Evolutionary conservation across 2,888 invertebrate genomes (phyloP), one percentile per base, ranked within the genome.

Genomic region (Proisotoma minuta): DNA sequence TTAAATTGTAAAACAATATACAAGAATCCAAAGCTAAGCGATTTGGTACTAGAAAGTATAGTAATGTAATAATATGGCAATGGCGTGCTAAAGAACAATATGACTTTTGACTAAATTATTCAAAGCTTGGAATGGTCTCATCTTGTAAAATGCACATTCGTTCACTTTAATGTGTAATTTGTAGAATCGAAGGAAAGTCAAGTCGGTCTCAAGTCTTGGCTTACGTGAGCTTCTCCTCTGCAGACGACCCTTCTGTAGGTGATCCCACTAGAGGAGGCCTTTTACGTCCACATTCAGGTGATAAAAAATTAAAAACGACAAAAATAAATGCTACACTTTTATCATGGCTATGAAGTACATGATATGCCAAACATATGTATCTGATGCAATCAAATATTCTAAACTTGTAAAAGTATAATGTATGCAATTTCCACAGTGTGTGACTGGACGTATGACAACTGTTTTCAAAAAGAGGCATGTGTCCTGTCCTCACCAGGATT

Each of bases 371-470:
- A n/a, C n/a, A n/a, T n/a, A n/a, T n/a, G n/a, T n/a, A n/a, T n/a
- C n/a, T n/a, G n/a, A n/a, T n/a, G n/a, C n/a, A n/a, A n/a, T n/a
- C n/a, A n/a, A n/a, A n/a, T n/a, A n/a, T n/a, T n/a, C n/a, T n/a
- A n/a, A n/a, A n/a, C n/a, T n/a, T n/a, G n/a, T n/a, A n/a, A 34
- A 34, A 10, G 8, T 10, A 8, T 34, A 34, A 34, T 10, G 8
- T 15, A 10, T 34, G 43, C 43, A 51, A 63, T 71, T 63, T 71
- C 63, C 68, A 5, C 79, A 87, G 87, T 86, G 73, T 88, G 87
- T 75, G 87, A 87, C 78, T 88, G 87, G 87, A 77, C 86, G 69
- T 87, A 87, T 77, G 85, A 87, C 75, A 87, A 87, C 72, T 83
- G 83, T 70, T 82, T 83, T 22, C 75, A 79, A 1, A 81, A 81